Evolutionary conservation across 2,888 invertebrate genomes (phyloP), one percentile per base, ranked within the genome.

Genomic region (Xestobium rufovillosum): DNA sequence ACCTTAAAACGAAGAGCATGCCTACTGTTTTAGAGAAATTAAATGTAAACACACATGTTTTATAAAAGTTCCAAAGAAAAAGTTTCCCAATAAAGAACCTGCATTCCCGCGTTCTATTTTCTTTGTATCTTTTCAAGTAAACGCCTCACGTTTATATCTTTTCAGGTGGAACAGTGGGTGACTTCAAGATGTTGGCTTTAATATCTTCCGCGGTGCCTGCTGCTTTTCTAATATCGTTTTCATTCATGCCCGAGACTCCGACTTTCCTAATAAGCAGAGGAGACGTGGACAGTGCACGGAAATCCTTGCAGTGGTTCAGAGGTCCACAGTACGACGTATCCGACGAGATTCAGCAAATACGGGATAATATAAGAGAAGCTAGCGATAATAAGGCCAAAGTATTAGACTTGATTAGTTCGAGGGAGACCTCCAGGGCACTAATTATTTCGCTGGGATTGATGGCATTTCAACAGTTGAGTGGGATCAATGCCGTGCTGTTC

Each of bases 191-290:
- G 19, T 55, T 75, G 30, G 69, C 73, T 2, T 43, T 67, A 12
- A 47, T 68, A 10, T 69, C 67, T 17, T 56, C 66, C 3, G 37
- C 63, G 1, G 52, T 69, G 3, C 66, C 71, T 1, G 48, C 67
- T 6, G 30, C 70, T 3, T 64, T 69, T 29, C 50, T 70, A 10
- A 26, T 68, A n/a, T 44, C 61, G 14, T 52, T 76, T 55, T 69
- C 73, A n/a, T 72, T 76, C 42, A 69, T 84, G 39, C 84, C 84
- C 0, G 85, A 86, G 59, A 80, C 82, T 1, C 83, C 85, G 0
- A 69, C 76, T 3, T 76, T 75, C 56, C 61, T 78, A 17, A 63
- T 73, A 54, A 68, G 71, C 4, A 73, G 73, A 49, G 71, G 71
- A 3, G 70, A 73, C 48, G 60, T 58, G 25, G 59, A 65, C 17